These are phyloP conservation scores for Drosophila prolongata DNA, from an alignment of 2,888 invertebrate genomes.

Conservation along the genomic window DNA sequence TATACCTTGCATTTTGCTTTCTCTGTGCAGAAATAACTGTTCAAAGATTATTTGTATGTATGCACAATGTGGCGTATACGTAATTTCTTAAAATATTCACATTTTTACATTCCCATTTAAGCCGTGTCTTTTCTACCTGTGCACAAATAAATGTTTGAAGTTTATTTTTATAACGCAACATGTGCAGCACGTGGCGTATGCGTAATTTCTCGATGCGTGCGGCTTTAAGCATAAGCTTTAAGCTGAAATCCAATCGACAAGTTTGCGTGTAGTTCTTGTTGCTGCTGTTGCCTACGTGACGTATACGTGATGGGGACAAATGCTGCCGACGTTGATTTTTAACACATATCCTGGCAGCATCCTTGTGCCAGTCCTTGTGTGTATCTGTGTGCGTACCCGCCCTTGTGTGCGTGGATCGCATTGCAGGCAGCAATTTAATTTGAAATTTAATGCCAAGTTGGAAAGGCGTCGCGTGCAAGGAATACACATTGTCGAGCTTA, in stretches of 20 bases:
- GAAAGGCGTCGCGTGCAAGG: slow-evolving; percentile 73
- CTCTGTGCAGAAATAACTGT: slow-evolving; percentile 12
- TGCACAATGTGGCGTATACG: neutral
- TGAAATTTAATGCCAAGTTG: slow-evolving; percentile 76
- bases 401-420: slow-evolving; percentile 47
- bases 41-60: slow-evolving; percentile 33
- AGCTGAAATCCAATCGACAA: slow-evolving; percentile 65
- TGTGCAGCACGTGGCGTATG: slow-evolving; percentile 47
- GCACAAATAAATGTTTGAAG: slow-evolving; percentile 44
- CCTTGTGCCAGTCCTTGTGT: slow-evolving; percentile 7
- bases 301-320: slow-evolving; percentile 77
- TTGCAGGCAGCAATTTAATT: slow-evolving; percentile 79
- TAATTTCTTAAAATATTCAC: neutral
- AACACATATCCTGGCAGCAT: slow-evolving; percentile 40
- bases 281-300: slow-evolving; percentile 47
- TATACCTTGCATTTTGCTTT: too few species aligned
- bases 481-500: slow-evolving; percentile 48
- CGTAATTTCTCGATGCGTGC: slow-evolving; percentile 26
- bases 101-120: neutral
- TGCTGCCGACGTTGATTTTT: slow-evolving; percentile 66
- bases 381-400: neutral
- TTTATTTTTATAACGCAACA: slow-evolving; percentile 36
- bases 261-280: slow-evolving; percentile 39
- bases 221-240: slow-evolving; percentile 43
- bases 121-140: slow-evolving; percentile 15